Conservation (phyloP, 2,888 invertebrate species). For the Serripes groenlandicus region DNA sequence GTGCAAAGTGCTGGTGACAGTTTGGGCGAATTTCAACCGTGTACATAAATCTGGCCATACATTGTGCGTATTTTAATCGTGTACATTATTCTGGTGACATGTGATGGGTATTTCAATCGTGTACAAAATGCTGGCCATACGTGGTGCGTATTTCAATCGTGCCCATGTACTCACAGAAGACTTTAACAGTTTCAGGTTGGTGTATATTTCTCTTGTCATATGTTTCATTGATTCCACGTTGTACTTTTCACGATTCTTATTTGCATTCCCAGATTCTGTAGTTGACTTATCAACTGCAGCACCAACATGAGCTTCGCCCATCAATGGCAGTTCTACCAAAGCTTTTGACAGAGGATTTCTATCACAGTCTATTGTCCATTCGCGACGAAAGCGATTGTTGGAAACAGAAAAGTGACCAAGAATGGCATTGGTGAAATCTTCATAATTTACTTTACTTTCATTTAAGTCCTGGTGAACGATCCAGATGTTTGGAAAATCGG, state of each 20-base stretch:
- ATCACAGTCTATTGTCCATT: conserved; percentile 1
- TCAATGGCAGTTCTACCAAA: not conserved
- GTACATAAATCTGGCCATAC: too few relatives aligned
- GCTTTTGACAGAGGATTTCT: not conserved
- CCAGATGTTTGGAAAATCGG: conserved; percentile 7
- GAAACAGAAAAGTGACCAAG: not conserved
- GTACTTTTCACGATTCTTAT: not conserved
- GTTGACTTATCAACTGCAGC: not conserved
- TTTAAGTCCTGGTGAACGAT: not conserved
- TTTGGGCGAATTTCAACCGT: too few relatives aligned
- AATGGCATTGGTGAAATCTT: conserved; percentile 12
- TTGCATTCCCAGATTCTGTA: not conserved
- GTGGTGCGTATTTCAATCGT: not conserved
- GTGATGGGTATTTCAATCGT: too few relatives aligned
- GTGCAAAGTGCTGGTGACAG: too few relatives aligned
- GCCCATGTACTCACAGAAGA: conserved; percentile 5
- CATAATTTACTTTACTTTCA: not conserved
- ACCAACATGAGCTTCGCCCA: not conserved
- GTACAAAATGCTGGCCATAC: not conserved
- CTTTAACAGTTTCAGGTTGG: conserved; percentile 3
- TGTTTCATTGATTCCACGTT: conserved; percentile 10
- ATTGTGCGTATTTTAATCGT: too few relatives aligned
- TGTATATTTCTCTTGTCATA: conserved; percentile 19
- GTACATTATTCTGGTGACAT: too few relatives aligned
- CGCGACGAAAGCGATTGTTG: conserved; percentile 5